These are phyloP conservation scores for Acropternis orthonyx DNA, from an alignment of 2,797 vertebrate genomes.

Conservation along the genomic window DNA sequence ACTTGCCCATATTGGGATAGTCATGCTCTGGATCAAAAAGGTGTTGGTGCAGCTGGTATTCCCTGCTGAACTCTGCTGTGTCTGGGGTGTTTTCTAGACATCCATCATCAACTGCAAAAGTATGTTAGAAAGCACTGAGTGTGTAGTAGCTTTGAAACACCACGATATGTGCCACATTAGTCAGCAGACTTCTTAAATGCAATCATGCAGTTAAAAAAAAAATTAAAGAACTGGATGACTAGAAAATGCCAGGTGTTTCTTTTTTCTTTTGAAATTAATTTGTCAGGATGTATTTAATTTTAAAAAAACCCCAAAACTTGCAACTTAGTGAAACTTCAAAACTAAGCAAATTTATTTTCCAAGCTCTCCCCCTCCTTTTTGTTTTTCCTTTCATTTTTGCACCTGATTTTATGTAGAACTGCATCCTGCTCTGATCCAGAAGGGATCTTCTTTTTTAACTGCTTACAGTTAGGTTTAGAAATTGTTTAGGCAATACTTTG, in stretches of 20 bases:
- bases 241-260: background rate
- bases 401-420: background rate
- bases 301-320: background rate
- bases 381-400: background rate
- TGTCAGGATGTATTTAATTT: background rate
- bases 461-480: background rate
- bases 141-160: background rate
- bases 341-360: background rate
- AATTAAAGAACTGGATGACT: background rate
- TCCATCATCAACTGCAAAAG: slow-evolving; percentile 84
- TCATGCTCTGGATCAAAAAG: slow-evolving; percentile 94
- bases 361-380: background rate
- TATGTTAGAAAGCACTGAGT: background rate
- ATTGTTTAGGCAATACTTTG: background rate
- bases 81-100: slow-evolving; percentile 95
- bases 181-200: background rate
- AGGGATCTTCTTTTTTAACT: background rate
- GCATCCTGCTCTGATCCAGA: background rate
- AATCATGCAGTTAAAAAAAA: background rate
- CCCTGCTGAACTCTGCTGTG: slow-evolving; percentile 94
- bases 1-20: slow-evolving; percentile 89
- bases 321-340: background rate
- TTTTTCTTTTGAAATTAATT: background rate
- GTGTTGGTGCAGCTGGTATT: slow-evolving; percentile 95
- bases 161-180: background rate